phyloP scores from a whole-genome alignment of 2,797 vertebrate species.

The Clarias pachynema region DNA sequence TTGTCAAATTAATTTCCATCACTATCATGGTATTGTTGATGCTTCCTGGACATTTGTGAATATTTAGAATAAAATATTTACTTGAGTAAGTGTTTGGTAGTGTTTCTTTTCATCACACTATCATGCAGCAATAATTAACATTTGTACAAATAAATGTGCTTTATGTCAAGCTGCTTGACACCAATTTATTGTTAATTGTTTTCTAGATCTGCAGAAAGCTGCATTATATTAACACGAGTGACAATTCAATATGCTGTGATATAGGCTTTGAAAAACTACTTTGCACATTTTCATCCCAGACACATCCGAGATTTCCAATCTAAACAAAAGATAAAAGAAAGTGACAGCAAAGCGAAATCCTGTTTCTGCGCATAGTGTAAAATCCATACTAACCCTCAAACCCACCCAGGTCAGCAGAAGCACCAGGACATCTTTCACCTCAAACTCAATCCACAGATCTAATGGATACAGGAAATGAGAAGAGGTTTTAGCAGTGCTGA shows the following conservation, averaged over 20 bases:
- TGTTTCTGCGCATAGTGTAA: neutral
- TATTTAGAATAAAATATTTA: too few species aligned
- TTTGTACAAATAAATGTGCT: neutral
- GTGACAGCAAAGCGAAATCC: slow-evolving; percentile 13
- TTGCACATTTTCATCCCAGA: neutral
- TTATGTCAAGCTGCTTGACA: neutral
- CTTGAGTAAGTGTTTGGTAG: too few species aligned
- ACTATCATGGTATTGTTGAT: too few species aligned
- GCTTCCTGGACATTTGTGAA: too few species aligned
- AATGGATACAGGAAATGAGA: slow-evolving; percentile 20
- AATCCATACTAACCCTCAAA: slow-evolving; percentile 25
- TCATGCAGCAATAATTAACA: neutral
- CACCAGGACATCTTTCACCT: slow-evolving; percentile 12
- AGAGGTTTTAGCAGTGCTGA: neutral
- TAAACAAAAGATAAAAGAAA: slow-evolving; percentile 8
- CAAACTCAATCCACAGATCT: neutral
- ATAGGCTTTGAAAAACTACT: neutral
- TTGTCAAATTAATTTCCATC: too few species aligned
- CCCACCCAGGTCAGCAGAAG: slow-evolving; percentile 25
- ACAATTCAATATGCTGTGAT: neutral
- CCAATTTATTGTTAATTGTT: neutral
- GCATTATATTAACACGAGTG: neutral
- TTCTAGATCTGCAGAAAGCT: too few species aligned
- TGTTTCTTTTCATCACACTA: too few species aligned
- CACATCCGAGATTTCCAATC: slow-evolving; percentile 6